Conservation (phyloP, 2,888 invertebrate species). For the Leucophenga maculata region DNA sequence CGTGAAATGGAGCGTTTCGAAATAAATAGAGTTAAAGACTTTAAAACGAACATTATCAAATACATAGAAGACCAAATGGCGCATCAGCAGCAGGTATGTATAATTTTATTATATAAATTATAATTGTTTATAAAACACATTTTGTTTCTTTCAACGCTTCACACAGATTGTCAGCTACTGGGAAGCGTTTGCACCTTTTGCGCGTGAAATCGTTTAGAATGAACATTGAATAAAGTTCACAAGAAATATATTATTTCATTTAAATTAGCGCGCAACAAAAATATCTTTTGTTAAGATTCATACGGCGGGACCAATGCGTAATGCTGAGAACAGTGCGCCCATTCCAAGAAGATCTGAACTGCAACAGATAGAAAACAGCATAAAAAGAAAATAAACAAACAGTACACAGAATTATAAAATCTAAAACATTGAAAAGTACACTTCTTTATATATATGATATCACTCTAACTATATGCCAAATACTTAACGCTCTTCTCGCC, state of each 20-base stretch:
- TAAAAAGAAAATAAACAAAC: no score
- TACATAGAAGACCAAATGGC: conserved; percentile 95
- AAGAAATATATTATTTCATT: conserved; percentile 36
- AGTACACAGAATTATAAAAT: no score
- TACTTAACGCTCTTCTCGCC: conserved; percentile 6
- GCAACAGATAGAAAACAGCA: conserved; percentile 15
- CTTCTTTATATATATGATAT: background rate
- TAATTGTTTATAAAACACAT: conserved; percentile 12
- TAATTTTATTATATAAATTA: background rate
- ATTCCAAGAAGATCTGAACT: background rate
- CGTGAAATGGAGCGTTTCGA: conserved; percentile 95
- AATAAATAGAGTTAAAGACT: conserved; percentile 87
- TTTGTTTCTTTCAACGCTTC: conserved; percentile 29
- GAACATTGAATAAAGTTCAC: conserved; percentile 43
- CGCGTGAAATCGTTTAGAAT: conserved; percentile 89
- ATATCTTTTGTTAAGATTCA: conserved; percentile 34
- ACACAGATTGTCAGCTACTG: conserved; percentile 73
- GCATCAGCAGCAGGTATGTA: conserved; percentile 90
- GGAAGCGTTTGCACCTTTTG: conserved; percentile 97
- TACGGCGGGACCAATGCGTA: conserved; percentile 60
- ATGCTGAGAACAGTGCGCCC: conserved; percentile 32
- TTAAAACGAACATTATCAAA: conserved; percentile 89
- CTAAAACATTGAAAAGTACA: no score
- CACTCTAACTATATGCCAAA: conserved; percentile 6
- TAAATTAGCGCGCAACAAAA: conserved; percentile 40